Percentiles rank a stretch among this genome's conserved stretches.
Evolutionary conservation across 2,888 invertebrate genomes (phyloP).

Genomic region (Rhaphigaster nebulosa): DNA sequence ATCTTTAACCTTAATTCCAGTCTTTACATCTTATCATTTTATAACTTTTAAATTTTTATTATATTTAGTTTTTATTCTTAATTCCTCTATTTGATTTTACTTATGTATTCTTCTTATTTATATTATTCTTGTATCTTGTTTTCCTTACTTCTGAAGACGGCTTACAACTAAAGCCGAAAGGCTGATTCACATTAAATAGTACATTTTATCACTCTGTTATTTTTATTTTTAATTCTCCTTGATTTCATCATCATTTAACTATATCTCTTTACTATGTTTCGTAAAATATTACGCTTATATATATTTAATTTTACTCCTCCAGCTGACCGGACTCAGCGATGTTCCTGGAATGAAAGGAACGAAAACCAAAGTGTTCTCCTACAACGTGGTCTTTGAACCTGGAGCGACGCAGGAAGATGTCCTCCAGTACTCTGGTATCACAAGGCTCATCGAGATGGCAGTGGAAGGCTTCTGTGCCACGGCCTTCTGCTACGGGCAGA

Average conservation of each 20-base stretch:
- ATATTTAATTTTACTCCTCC: conserved; percentile 2
- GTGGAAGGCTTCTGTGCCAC: conserved; percentile 95
- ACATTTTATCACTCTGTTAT: no score
- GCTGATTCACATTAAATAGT: background rate
- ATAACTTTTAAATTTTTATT: no score
- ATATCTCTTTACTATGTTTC: no score
- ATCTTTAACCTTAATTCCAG: no score
- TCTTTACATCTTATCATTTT: no score
- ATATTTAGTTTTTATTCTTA: no score
- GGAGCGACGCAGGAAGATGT: conserved; percentile 89
- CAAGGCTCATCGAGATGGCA: conserved; percentile 92
- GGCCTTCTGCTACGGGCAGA: conserved; percentile 96
- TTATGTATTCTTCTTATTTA: no score
- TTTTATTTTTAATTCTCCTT: no score
- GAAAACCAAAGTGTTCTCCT: conserved; percentile 90
- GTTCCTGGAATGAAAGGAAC: conserved; percentile 69
- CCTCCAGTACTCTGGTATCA: conserved; percentile 90
- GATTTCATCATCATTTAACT: no score
- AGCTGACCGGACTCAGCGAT: conserved; percentile 65
- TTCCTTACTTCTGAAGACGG: background rate
- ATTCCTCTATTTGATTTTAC: no score
- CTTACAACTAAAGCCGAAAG: background rate
- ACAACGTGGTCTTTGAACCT: conserved; percentile 94
- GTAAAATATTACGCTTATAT: no score
- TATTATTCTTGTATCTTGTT: background rate